Evolutionary conservation across 2,797 vertebrate genomes (phyloP), one percentile per base, ranked within the genome.

Genomic region (Mus caroli): DNA sequence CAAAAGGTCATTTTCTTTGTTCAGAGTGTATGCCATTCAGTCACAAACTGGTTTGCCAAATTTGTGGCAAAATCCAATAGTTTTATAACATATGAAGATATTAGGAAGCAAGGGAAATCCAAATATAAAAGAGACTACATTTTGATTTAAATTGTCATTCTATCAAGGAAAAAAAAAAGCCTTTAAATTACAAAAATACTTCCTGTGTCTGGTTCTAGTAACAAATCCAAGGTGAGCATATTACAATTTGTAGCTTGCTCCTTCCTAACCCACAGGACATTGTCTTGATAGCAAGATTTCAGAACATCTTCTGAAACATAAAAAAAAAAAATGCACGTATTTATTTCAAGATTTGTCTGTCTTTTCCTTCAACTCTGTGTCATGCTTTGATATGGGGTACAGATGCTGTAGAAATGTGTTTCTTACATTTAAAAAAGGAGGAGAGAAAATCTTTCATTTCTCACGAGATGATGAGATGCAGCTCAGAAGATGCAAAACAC

Each of bases 391-490:
- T 94, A 73, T 34, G 96, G 20, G 96, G 20, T 56, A 73, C 69
- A 93, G 82, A 96, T 71, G 69, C 76, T 92, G 77, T 4, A 86
- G 78, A 92, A 90, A 91, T 85, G 26, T 77, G 77, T 71, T 64
- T 91, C n/a, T 91, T 82, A 54, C 6, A 43, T 40, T 80, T 46
- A 52, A 40, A 6, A 7, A 80, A 69, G 77, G 52, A 56, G 69
- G 9, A 26, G 5, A 92, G 13, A 64, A 54, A 76, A 43, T 86
- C 40, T 92, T 92, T 92, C 78, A 90, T 97, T 97, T 97, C 92
- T 97, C 93, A 96, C 54, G 89, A 94, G 88, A 96, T 93, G 96
- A 96, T 93, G 94, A 93, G 82, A 82, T 85, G 40, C 58, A 94
- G 56, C 89, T 97, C 83, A 88, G 40, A 92, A 95, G 92, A 94